Conservation (phyloP, 2,113 vertebrate genomes). For the Vulpes ferrilata region DNA sequence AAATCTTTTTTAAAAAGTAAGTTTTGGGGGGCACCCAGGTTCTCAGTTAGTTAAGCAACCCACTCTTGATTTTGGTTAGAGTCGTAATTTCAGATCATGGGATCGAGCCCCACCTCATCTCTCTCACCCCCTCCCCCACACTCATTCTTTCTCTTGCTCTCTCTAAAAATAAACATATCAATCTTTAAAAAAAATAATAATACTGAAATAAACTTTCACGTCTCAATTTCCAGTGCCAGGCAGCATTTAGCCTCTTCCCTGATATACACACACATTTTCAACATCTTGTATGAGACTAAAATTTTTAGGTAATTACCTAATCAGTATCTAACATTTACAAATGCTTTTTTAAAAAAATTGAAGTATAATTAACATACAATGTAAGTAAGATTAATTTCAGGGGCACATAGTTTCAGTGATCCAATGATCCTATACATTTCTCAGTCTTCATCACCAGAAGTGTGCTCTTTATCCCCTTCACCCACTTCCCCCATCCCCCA, state of each 20-base stretch:
- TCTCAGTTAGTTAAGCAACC: no score
- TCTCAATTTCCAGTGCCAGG: slow-evolving; percentile 29
- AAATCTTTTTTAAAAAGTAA: no score
- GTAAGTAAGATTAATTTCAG: neutral
- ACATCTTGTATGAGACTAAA: neutral
- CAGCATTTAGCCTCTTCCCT: neutral
- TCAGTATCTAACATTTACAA: neutral
- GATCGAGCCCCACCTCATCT: neutral
- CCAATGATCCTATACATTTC: neutral
- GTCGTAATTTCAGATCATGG: neutral
- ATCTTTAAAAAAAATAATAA: neutral
- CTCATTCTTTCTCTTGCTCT: neutral
- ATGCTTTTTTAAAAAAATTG: neutral
- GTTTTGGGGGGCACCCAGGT: no score
- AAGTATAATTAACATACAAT: neutral
- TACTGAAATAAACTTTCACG: slow-evolving; percentile 51
- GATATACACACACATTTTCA: neutral
- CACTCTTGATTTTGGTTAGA: no score
- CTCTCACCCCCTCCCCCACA: neutral
- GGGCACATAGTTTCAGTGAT: neutral
- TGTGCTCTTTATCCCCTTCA: neutral
- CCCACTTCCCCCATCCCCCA: no score
- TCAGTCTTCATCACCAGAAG: neutral
- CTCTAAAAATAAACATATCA: neutral
- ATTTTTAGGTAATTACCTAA: slow-evolving; percentile 33